Evolutionary conservation across 1,140 invertebrate genomes (phyloP), one percentile per base, ranked within the genome.

Genomic region (Macrostomum lignano): DNA sequence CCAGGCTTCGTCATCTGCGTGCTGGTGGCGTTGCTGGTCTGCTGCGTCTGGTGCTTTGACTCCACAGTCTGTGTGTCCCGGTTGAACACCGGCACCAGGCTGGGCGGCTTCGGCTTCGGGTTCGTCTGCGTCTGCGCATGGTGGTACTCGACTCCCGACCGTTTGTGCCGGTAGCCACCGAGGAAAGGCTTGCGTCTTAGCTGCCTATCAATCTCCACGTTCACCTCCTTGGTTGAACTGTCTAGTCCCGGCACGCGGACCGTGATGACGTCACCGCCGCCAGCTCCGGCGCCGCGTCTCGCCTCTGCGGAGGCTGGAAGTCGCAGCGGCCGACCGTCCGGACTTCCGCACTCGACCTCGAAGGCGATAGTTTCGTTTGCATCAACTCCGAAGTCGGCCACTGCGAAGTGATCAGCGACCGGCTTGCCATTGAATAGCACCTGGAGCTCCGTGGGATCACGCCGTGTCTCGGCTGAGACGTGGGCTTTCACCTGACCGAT

Each of bases 1-100:
- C 54, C 54, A 22, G 55, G 47, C 22, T 48, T 48, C 19, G 52
- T 55, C 57, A 60, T 60, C 42, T 60, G 57, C 10, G 57, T 60
- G 21, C 45, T 45, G 14, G 45, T 54, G 25, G 54, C 47, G 22
- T 53, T 49, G 14, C 43, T 44, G 0, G 57, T 60, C 39, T 60
- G 55, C 36, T 49, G 46, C 10, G 37, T 32, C 25, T 40, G 21
- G 21, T 52, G 42, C 35, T 42, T 38, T 33, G 47, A 46, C 33
- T 55, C 39, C 7, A 47, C 42, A 5, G 57, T 60, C 38, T 60
- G 57, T 7, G 57, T 58, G 37, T 58, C 53, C 3, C 55, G 41
- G 33, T 48, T 23, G 19, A 31, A 40, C 21, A 26, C 33, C 20
- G 47, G 45, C 1, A 46, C 33, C 17, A 35, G 39, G 21, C 46